A percentile compares a stretch with the other conserved stretches of the same genome.
phyloP scores from a whole-genome alignment of 2,888 invertebrate genomes.

The Meteorus cinctellus region DNA sequence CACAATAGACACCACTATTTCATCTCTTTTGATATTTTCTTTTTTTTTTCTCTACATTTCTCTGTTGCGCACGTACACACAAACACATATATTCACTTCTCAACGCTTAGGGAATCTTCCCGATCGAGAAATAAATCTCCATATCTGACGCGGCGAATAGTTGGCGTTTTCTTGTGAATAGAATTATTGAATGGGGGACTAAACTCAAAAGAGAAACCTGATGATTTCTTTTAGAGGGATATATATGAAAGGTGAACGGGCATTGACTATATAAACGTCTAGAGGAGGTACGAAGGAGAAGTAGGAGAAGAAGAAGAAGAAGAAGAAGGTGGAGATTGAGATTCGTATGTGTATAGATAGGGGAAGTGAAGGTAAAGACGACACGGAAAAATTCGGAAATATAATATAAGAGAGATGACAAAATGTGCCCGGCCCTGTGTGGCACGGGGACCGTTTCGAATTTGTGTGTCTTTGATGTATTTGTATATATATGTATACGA shows the following conservation, averaged over 20 bases:
- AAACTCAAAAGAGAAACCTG: conserved; percentile 57
- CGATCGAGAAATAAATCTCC: conserved; percentile 69
- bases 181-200: conserved; percentile 40
- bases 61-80: conserved; percentile 42
- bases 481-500: neutral
- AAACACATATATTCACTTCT: conserved; percentile 31
- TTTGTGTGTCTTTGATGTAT: conserved; percentile 40
- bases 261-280: conserved; percentile 6
- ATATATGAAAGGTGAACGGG: conserved; percentile 44
- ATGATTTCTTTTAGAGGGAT: conserved; percentile 59
- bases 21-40: conserved; percentile 21
- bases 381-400: conserved; percentile 45
- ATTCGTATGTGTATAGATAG: neutral
- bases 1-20: conserved; percentile 57
- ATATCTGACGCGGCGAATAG: conserved; percentile 68
- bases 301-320: conserved; percentile 27
- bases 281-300: conserved; percentile 32
- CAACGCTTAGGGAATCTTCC: conserved; percentile 37
- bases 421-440: conserved; percentile 47
- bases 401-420: conserved; percentile 41
- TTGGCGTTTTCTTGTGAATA: conserved; percentile 57
- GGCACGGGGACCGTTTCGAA: conserved; percentile 65
- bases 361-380: conserved; percentile 34
- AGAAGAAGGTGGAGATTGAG: conserved; percentile 3
- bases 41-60: conserved; percentile 32